Conservation (phyloP, 2,797 vertebrate genomes). For the Crocidura indochinensis region DNA sequence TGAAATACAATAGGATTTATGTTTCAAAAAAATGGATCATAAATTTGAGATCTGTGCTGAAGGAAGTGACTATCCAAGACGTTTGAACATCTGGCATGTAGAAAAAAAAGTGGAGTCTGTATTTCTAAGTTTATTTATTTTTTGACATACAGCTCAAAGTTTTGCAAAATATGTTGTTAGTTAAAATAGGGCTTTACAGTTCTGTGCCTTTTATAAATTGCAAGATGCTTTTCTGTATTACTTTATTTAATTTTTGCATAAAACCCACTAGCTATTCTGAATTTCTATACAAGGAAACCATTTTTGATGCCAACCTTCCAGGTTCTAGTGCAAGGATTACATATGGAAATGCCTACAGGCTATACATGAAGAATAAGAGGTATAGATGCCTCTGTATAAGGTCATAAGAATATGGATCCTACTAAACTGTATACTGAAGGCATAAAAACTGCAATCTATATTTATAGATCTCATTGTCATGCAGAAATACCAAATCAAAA, state of each 20-base stretch:
- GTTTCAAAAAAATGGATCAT: conserved; percentile 53
- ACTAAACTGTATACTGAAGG: not conserved
- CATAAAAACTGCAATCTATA: conserved; percentile 21
- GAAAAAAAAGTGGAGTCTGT: not conserved
- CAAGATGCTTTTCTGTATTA: not conserved
- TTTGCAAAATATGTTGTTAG: conserved; percentile 51
- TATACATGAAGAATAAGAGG: not conserved
- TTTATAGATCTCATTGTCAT: conserved; percentile 49
- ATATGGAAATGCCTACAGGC: not conserved
- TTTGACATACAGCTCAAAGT: conserved; percentile 52
- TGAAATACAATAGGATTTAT: conserved; percentile 12
- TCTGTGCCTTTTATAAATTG: conserved; percentile 56
- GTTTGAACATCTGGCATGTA: conserved; percentile 69
- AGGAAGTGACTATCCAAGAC: conserved; percentile 56
- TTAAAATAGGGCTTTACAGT: conserved; percentile 44
- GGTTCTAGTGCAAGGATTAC: conserved; percentile 6
- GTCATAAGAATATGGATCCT: not conserved
- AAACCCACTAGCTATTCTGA: conserved; percentile 2
- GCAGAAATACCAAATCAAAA: conserved; percentile 7
- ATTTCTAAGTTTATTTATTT: conserved; percentile 59
- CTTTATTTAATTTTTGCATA: conserved; percentile 48
- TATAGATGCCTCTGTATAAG: not conserved
- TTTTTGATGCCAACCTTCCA: not conserved
- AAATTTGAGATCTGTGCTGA: conserved; percentile 35
- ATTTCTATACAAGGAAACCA: conserved; percentile 1